Conservation (phyloP, 2,113 vertebrate genomes). For the Ophthalmolycus amberensis region DNA sequence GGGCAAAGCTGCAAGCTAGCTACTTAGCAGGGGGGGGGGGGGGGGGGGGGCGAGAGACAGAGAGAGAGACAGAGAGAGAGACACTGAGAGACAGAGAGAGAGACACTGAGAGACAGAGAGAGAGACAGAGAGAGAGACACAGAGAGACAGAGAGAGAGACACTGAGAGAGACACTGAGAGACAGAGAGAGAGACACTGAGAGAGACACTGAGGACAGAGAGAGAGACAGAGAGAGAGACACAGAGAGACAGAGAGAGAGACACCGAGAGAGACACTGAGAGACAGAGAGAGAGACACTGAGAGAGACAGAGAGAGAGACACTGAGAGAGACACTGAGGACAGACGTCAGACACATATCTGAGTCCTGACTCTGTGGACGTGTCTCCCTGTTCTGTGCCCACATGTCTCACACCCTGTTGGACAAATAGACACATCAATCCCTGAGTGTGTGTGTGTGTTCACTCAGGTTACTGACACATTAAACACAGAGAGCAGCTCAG, state of each 20-base stretch:
- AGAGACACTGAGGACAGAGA: not conserved
- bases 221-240: too few species aligned
- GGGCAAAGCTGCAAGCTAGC: conserved; percentile 47
- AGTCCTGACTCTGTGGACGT: not conserved
- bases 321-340: too few species aligned
- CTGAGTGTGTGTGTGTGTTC: not conserved
- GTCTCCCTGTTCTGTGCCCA: not conserved
- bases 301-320: too few species aligned
- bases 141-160: too few species aligned
- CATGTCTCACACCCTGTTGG: not conserved
- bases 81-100: too few species aligned
- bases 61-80: not conserved
- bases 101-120: not conserved
- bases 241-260: too few species aligned
- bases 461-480: not conserved
- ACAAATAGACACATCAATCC: conserved; percentile 20
- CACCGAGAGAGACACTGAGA: not conserved
- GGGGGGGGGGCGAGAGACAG: not conserved
- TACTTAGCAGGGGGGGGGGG: conserved; percentile 32
- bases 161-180: too few species aligned
- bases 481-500: not conserved
- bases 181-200: not conserved
- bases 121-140: too few species aligned
- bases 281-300: not conserved
- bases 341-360: not conserved